phyloP scores from a whole-genome alignment of 2,797 vertebrate genomes.

The Syncerus caffer region DNA sequence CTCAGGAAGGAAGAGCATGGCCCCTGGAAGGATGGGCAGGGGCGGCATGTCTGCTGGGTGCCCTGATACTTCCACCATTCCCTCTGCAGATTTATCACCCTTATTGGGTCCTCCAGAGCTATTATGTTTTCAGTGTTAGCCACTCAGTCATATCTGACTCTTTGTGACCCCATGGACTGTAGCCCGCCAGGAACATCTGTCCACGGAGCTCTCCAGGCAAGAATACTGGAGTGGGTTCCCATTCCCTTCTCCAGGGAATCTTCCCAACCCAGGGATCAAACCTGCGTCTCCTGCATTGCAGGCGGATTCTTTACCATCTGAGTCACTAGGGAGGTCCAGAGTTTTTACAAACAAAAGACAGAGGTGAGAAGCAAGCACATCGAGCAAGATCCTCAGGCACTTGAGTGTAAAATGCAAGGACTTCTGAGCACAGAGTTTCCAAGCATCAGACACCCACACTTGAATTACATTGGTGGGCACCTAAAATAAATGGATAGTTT shows the following conservation, averaged over 20 bases:
- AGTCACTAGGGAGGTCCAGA: not conserved
- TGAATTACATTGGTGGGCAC: not conserved
- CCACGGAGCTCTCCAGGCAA: not conserved
- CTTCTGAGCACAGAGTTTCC: not conserved
- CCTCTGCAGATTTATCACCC: constrained; percentile 22
- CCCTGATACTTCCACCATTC: constrained; percentile 30
- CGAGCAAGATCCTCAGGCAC: not conserved
- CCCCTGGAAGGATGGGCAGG: not conserved
- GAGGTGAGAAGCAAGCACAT: not conserved
- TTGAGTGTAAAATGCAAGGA: not conserved
- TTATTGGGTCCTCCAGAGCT: not conserved
- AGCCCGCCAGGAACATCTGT: not conserved
- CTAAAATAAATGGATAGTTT: not conserved
- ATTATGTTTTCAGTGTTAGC: not conserved
- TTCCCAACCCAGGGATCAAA: not conserved
- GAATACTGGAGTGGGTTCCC: not conserved
- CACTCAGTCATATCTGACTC: not conserved
- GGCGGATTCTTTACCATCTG: not conserved
- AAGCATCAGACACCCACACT: not conserved
- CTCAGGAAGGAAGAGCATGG: constrained; percentile 30
- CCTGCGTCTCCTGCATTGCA: not conserved
- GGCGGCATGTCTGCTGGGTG: not conserved
- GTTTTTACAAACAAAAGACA: constrained; percentile 44
- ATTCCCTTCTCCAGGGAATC: not conserved
- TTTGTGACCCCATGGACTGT: not conserved